phyloP scores from a whole-genome alignment of 1,140 invertebrate genomes.

The Drosophila willistoni region DNA sequence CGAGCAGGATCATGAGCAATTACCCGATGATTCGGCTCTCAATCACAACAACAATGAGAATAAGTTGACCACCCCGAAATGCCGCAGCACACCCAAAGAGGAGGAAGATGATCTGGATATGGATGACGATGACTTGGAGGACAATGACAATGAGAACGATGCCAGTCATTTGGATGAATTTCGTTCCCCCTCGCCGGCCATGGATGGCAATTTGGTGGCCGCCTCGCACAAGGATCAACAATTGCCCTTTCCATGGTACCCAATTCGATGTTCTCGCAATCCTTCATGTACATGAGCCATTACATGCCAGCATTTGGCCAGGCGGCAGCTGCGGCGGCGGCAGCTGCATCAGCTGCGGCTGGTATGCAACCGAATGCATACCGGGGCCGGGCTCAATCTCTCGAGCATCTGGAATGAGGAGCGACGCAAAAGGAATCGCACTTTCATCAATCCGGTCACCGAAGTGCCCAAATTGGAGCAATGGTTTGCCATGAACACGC shows the following conservation, averaged over 20 bases:
- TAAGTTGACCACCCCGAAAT: slow-evolving; percentile 55
- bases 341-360: slow-evolving; percentile 72
- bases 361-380: slow-evolving; percentile 71
- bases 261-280: slow-evolving; percentile 92
- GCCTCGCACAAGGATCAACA: slow-evolving; percentile 70
- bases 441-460: slow-evolving; percentile 99
- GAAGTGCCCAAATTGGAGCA: slow-evolving; percentile 98
- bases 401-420: slow-evolving; percentile 89
- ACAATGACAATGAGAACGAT: slow-evolving; percentile 82
- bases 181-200: slow-evolving; percentile 75
- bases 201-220: slow-evolving; percentile 46
- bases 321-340: slow-evolving; percentile 78
- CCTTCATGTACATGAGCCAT: slow-evolving; percentile 96
- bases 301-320: slow-evolving; percentile 85
- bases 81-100: slow-evolving; percentile 73
- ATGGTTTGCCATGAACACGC: slow-evolving; percentile 98
- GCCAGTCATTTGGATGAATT: slow-evolving; percentile 79
- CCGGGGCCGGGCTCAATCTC: slow-evolving; percentile 84
- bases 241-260: slow-evolving; percentile 88
- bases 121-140: slow-evolving; percentile 67
- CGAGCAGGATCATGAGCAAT: slow-evolving; percentile 38
- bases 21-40: slow-evolving; percentile 15
- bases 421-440: slow-evolving; percentile 95
- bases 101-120: slow-evolving; percentile 82
- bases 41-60: slow-evolving; percentile 67